These are phyloP conservation scores for Sphaeramia orbicularis DNA, from an alignment of 2,797 vertebrate genomes.

Conservation along the genomic window DNA sequence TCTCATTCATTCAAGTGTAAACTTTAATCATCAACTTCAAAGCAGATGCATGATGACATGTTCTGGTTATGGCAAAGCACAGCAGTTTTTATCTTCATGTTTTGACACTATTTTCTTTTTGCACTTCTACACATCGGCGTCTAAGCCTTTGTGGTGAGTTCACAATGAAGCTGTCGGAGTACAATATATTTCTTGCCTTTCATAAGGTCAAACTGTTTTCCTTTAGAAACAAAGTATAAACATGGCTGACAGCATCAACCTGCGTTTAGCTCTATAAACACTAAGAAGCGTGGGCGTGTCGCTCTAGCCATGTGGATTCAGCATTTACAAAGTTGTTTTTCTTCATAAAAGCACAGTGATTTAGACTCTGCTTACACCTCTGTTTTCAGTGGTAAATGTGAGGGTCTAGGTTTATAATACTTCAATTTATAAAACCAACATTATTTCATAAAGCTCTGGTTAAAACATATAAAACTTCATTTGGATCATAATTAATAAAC, in stretches of 20 bases:
- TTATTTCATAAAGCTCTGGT: conserved; percentile 60
- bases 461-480: conserved; percentile 79
- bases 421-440: conserved; percentile 74
- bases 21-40: conserved; percentile 81
- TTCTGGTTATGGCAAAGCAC: conserved; percentile 58
- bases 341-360: conserved; percentile 85
- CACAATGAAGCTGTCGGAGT: not conserved
- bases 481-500: conserved; percentile 72
- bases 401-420: conserved; percentile 65
- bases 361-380: conserved; percentile 66
- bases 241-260: conserved; percentile 26
- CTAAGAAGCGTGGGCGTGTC: conserved; percentile 51
- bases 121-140: conserved; percentile 23
- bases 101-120: conserved; percentile 22
- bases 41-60: conserved; percentile 67
- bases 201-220: conserved; percentile 29
- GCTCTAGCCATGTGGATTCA: conserved; percentile 51
- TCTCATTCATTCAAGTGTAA: conserved; percentile 70
- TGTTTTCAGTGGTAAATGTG: conserved; percentile 57
- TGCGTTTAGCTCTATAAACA: conserved; percentile 51
- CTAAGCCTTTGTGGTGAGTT: conserved; percentile 23
- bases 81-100: conserved; percentile 45
- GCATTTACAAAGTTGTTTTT: conserved; percentile 60
- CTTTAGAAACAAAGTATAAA: conserved; percentile 55
- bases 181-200: conserved; percentile 26